phyloP scores from a whole-genome alignment of 2,888 invertebrate species.

The Cistogaster globosa region DNA sequence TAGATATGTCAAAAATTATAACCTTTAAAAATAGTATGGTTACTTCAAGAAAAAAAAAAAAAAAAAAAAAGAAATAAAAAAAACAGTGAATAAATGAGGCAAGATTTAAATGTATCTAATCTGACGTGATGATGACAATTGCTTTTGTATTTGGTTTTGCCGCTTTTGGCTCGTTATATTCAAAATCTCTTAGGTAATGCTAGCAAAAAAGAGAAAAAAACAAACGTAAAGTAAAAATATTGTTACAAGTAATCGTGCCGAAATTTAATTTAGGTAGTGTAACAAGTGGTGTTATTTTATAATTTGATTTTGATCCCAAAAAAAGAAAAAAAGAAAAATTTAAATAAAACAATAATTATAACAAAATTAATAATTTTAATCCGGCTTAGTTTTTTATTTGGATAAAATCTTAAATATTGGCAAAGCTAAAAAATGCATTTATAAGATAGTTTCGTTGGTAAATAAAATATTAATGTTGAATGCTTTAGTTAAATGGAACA shows the following conservation, averaged over 20 bases:
- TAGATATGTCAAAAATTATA: conserved; percentile 57
- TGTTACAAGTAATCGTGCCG: conserved; percentile 14
- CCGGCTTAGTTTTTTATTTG: too few species aligned
- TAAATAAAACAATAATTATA: too few species aligned
- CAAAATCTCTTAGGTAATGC: conserved; percentile 48
- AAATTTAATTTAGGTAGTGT: not conserved
- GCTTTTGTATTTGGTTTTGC: conserved; percentile 58
- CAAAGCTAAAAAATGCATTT: too few species aligned
- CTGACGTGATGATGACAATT: conserved; percentile 69
- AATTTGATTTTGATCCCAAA: not conserved
- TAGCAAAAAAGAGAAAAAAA: not conserved
- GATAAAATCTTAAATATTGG: too few species aligned
- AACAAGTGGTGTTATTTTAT: not conserved
- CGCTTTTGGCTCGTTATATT: conserved; percentile 46
- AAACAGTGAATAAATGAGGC: conserved; percentile 34
- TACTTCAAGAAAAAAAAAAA: too few species aligned
- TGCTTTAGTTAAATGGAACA: too few species aligned
- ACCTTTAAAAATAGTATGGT: conserved; percentile 37
- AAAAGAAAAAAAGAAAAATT: too few species aligned
- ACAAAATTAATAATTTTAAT: too few species aligned
- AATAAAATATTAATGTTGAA: too few species aligned
- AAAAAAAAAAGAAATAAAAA: too few species aligned
- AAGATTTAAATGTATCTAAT: conserved; percentile 62
- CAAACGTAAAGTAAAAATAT: conserved; percentile 9
- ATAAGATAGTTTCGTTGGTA: too few species aligned